Conservation (phyloP, 1,140 invertebrate species). For the Sitophilus oryzae region DNA sequence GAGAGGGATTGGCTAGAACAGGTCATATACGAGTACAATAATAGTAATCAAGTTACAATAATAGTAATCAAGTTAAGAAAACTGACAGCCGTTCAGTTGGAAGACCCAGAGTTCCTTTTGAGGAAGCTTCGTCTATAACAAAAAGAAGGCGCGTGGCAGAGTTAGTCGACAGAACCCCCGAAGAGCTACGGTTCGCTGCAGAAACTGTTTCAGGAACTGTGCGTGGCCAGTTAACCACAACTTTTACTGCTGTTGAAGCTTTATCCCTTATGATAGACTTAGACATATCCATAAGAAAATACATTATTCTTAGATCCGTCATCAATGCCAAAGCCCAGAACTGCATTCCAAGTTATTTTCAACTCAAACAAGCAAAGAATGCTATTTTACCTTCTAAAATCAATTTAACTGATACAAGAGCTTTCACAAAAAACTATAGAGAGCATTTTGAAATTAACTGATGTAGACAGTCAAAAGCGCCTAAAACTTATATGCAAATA, state of each 20-base stretch:
- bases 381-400: background rate
- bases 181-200: constrained; percentile 1
- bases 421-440: constrained; percentile 2
- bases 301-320: constrained; percentile 3
- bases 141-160: constrained; percentile 3
- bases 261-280: constrained; percentile 1
- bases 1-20: background rate
- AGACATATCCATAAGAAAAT: constrained; percentile 2
- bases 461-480: background rate
- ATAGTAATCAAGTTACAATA: background rate
- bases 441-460: constrained; percentile 1
- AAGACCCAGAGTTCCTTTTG: constrained; percentile 1
- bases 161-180: background rate
- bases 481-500: background rate
- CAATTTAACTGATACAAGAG: background rate
- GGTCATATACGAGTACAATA: constrained; percentile 5
- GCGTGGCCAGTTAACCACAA: background rate
- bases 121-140: background rate
- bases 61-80: background rate
- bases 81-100: background rate
- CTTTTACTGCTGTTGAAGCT: constrained; percentile 1
- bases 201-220: background rate
- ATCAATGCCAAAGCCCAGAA: constrained; percentile 3
- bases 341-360: constrained; percentile 1
- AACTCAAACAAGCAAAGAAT: background rate